A percentile compares a stretch with the other conserved stretches of the same genome.
Conservation (phyloP, 1,140 invertebrate genomes). For the Teleopsis dalmanni region DNA sequence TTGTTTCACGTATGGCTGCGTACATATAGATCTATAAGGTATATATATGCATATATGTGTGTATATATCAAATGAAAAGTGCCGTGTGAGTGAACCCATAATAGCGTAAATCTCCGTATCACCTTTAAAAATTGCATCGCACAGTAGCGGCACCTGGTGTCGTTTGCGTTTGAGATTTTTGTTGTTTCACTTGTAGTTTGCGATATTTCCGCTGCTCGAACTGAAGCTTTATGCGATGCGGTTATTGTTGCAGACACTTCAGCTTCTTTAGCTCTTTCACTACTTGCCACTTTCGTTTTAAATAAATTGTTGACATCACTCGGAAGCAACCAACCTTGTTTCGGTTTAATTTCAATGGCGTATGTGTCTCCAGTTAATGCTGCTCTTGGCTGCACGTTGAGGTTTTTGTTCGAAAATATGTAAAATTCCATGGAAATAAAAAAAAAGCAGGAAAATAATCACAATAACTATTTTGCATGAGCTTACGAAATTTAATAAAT, state of each 20-base stretch:
- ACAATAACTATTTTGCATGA: too few species aligned
- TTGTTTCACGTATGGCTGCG: neutral
- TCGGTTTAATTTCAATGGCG: slow-evolving; percentile 65
- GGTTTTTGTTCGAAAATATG: too few species aligned
- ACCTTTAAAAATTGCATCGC: slow-evolving; percentile 58
- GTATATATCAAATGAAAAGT: slow-evolving; percentile 1
- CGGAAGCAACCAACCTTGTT: slow-evolving; percentile 55
- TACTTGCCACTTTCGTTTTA: slow-evolving; percentile 27
- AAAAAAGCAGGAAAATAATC: too few species aligned
- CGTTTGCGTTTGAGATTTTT: neutral
- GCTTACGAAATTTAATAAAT: too few species aligned
- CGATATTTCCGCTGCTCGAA: neutral
- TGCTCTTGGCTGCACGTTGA: neutral
- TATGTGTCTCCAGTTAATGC: slow-evolving; percentile 30
- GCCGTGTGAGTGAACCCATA: too few species aligned
- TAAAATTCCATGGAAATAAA: too few species aligned
- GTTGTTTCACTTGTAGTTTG: neutral
- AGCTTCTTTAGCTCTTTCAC: neutral
- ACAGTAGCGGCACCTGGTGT: slow-evolving; percentile 56
- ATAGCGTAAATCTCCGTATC: slow-evolving; percentile 11
- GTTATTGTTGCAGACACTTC: slow-evolving; percentile 10
- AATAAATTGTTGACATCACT: slow-evolving; percentile 43
- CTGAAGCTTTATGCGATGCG: neutral
- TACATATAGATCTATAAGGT: too few species aligned
- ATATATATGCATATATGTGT: neutral